phyloP scores from a whole-genome alignment of 2,113 vertebrate species.

The Ellobius talpinus region DNA sequence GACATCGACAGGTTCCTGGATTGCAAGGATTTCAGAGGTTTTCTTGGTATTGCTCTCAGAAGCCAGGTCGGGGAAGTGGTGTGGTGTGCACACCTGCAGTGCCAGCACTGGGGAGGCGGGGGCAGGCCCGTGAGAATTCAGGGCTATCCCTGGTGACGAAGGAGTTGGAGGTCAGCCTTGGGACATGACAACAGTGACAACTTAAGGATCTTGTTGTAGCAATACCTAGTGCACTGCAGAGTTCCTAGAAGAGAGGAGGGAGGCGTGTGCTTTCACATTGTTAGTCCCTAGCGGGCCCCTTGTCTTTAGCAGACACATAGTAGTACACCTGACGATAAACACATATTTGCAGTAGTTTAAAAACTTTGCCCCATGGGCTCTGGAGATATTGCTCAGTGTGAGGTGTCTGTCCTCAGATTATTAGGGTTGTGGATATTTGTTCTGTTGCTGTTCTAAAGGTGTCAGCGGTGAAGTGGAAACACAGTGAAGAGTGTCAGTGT shows the following conservation, averaged over 20 bases:
- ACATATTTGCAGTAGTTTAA: background rate
- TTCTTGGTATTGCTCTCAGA: background rate
- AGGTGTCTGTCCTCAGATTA: constrained; percentile 1
- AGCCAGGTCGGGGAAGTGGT: background rate
- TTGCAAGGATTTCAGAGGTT: background rate
- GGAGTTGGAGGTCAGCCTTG: background rate
- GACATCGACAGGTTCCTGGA: constrained; percentile 11
- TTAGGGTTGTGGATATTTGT: background rate
- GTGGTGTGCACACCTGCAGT: background rate
- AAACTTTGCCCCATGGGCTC: background rate
- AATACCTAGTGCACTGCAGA: too few relatives aligned
- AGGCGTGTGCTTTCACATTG: background rate
- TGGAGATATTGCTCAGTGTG: background rate
- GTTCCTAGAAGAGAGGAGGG: background rate
- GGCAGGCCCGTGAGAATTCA: background rate
- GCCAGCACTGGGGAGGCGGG: too few relatives aligned
- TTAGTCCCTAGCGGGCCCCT: background rate
- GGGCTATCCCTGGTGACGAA: background rate
- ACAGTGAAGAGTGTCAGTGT: background rate
- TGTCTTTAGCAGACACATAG: background rate
- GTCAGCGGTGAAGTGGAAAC: background rate
- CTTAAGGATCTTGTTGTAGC: background rate
- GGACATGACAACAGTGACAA: background rate
- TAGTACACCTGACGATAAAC: background rate
- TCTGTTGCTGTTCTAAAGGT: background rate